Conservation (phyloP, 2,113 vertebrate species). For the Chascanopsetta lugubris region DNA sequence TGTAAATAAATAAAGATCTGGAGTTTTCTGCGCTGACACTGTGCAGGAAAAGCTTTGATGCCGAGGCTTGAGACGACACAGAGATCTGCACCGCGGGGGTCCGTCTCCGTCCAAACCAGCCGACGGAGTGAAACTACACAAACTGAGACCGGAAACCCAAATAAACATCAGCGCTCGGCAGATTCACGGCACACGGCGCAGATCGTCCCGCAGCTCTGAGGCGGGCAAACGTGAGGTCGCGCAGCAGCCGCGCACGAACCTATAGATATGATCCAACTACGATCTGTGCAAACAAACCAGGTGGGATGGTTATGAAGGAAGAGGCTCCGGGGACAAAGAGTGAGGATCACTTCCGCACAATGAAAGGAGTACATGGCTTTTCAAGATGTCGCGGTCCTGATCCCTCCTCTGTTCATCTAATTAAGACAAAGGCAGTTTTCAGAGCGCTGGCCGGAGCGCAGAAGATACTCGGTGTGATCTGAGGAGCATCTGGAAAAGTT, state of each 20-base stretch:
- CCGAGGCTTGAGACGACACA: conserved; percentile 45
- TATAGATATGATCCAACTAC: neutral
- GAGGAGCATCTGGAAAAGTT: conserved; percentile 65
- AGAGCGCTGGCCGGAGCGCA: conserved; percentile 33
- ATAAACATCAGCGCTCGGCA: conserved; percentile 58
- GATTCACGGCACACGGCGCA: conserved; percentile 17
- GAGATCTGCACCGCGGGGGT: conserved; percentile 30
- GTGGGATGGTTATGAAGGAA: conserved; percentile 28
- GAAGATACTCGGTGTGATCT: conserved; percentile 45
- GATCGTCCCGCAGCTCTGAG: conserved; percentile 19
- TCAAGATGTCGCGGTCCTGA: conserved; percentile 57
- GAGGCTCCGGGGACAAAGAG: conserved; percentile 19
- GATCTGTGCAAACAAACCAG: conserved; percentile 61
- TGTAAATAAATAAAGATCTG: neutral
- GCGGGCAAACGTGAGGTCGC: conserved; percentile 16
- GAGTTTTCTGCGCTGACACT: neutral
- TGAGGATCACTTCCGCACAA: conserved; percentile 12
- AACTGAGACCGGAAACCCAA: conserved; percentile 48
- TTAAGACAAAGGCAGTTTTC: conserved; percentile 35
- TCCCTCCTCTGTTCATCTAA: conserved; percentile 24
- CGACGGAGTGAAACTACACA: conserved; percentile 66
- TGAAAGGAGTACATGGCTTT: conserved; percentile 51
- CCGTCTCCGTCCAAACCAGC: conserved; percentile 61
- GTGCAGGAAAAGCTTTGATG: conserved; percentile 52
- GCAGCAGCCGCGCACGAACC: conserved; percentile 12